Conservation (phyloP, 1,140 invertebrate species). For the Sinonovacula constricta region DNA sequence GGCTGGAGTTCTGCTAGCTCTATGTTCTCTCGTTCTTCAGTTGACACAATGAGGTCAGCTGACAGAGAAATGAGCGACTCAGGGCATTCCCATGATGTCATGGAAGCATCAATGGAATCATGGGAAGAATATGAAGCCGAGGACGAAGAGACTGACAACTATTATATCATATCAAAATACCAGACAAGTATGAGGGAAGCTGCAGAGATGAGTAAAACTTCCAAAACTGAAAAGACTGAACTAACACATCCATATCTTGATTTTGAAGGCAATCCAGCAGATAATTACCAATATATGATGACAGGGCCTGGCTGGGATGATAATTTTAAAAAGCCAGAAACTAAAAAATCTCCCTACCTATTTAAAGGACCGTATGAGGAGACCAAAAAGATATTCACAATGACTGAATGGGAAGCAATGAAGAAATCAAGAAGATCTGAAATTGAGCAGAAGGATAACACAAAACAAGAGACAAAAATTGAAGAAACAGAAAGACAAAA, state of each 20-base stretch:
- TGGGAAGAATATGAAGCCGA: slow-evolving; percentile 56
- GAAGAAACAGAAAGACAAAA: neutral
- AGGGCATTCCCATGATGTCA: slow-evolving; percentile 64
- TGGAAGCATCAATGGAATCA: slow-evolving; percentile 75
- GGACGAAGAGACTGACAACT: slow-evolving; percentile 44
- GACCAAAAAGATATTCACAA: slow-evolving; percentile 74
- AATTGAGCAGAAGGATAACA: slow-evolving; percentile 8
- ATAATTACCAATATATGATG: slow-evolving; percentile 51
- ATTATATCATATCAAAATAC: slow-evolving; percentile 49
- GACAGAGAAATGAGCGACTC: slow-evolving; percentile 60
- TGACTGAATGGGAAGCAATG: slow-evolving; percentile 76
- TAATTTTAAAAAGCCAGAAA: slow-evolving; percentile 42
- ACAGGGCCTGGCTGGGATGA: slow-evolving; percentile 23
- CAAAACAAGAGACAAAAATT: neutral
- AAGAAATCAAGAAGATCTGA: slow-evolving; percentile 47
- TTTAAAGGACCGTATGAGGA: slow-evolving; percentile 69
- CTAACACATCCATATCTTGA: slow-evolving; percentile 60
- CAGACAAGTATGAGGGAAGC: slow-evolving; percentile 44
- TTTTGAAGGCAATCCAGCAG: slow-evolving; percentile 60
- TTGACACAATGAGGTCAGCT: slow-evolving; percentile 64
- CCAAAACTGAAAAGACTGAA: slow-evolving; percentile 41
- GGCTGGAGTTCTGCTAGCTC: slow-evolving; percentile 67
- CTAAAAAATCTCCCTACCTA: slow-evolving; percentile 55
- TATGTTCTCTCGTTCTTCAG: slow-evolving; percentile 65
- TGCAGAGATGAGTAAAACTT: slow-evolving; percentile 38